phyloP scores from a whole-genome alignment of 2,888 invertebrate genomes.

The Ennomos erosarius region DNA sequence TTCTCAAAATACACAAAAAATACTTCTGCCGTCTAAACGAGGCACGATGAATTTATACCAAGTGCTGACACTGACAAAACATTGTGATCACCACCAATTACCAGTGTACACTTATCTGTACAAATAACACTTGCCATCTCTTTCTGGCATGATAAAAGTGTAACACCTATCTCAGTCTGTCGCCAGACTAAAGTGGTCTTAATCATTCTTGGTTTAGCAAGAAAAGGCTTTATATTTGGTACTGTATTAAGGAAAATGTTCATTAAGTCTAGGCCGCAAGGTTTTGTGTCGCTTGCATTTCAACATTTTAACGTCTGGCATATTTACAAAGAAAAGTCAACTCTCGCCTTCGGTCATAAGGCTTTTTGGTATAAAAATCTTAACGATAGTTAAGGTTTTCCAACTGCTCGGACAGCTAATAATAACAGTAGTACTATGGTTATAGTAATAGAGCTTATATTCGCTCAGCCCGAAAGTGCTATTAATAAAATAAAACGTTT shows the following conservation, averaged over 20 bases:
- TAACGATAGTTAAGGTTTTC: background rate
- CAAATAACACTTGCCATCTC: conserved; percentile 58
- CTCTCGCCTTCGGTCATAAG: conserved; percentile 13
- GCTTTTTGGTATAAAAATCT: conserved; percentile 22
- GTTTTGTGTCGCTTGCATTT: conserved; percentile 27
- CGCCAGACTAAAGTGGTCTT: conserved; percentile 64
- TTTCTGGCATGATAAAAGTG: conserved; percentile 38
- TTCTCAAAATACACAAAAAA: background rate
- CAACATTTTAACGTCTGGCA: background rate
- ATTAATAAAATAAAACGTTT: conserved; percentile 76
- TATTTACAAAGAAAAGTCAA: conserved; percentile 1
- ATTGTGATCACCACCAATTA: conserved; percentile 83
- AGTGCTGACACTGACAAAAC: conserved; percentile 81
- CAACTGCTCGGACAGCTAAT: conserved; percentile 31
- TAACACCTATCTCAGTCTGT: conserved; percentile 41
- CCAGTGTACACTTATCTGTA: conserved; percentile 69
- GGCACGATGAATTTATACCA: conserved; percentile 73
- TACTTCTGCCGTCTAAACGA: conserved; percentile 49
- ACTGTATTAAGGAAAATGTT: background rate
- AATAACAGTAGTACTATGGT: conserved; percentile 65
- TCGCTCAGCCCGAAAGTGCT: conserved; percentile 61
- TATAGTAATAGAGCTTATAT: conserved; percentile 74
- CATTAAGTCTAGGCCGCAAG: conserved; percentile 10
- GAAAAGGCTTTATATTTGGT: conserved; percentile 38
- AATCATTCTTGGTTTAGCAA: conserved; percentile 53